Evolutionary conservation across 2,888 invertebrate species (phyloP), one percentile per base, ranked within the genome.

Genomic region (Dryobotodes eremita): DNA sequence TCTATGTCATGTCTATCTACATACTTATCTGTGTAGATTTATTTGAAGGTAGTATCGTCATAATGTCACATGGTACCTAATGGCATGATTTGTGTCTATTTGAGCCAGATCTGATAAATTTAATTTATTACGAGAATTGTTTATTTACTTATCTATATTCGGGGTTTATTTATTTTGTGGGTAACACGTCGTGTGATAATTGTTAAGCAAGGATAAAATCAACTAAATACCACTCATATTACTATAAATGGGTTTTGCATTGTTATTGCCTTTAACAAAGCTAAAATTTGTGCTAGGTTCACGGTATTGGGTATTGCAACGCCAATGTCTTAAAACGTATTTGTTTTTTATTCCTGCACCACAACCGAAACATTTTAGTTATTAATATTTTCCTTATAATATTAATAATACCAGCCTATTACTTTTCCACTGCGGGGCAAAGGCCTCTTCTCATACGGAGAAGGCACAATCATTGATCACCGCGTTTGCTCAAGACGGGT

Each of bases 81-180:
- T 77, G 50, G 68, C 50, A 36, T 66, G 71, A 48, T 79, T 69
- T 48, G 36, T 77, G 17, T 64, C 2, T 17, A 15, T 70, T 59
- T 78, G 48, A 66, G 73, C 55, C 70, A 82, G 57, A 79, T 73
- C 82, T 55, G 82, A 82, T 82, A 82, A 66, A 69, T 31, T 70
- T 7, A 65, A 55, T 59, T 69, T 69, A n/a, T 59, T 78, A 55
- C 36, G 3, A n/a, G 53, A 42, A 31, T 68, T n/a, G 11, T 46
- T 13, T 61, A 48, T 23, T 26, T 13, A 20, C 7, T 26, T 20
- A 7, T 1, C n/a, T 31, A 57, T 55, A 20, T 26, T 36, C 23
- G 36, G 10, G 11, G 20, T 36, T 61, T 46, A 65, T 46, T 15
- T 46, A 46, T 46, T 64, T 65, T 65, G 11, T 42, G 42, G 65